These are phyloP conservation scores for Syngnathus rostellatus DNA, from an alignment of 2,797 vertebrate species.

Conservation along the genomic window DNA sequence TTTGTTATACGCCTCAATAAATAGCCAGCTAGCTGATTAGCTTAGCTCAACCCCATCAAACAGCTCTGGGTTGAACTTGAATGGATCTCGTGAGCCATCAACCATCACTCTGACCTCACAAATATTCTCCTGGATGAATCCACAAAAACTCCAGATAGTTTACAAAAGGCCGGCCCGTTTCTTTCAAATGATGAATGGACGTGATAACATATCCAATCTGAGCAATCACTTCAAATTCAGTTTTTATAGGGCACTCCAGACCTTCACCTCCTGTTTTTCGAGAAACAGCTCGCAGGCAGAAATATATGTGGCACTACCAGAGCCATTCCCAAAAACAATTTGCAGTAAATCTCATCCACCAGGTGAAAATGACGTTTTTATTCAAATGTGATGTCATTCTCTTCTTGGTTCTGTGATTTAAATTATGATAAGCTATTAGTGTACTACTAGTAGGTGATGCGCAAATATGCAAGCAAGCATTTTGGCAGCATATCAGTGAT, in stretches of 20 bases:
- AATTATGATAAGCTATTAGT: constrained; percentile 53
- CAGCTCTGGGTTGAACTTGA: no score
- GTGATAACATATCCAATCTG: neutral
- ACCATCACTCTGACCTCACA: neutral
- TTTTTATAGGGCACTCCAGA: neutral
- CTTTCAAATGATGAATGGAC: neutral
- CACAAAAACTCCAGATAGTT: neutral
- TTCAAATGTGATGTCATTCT: constrained; percentile 44
- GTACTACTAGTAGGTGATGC: constrained; percentile 37
- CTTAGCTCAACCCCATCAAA: neutral
- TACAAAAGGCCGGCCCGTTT: neutral
- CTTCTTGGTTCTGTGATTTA: constrained; percentile 39
- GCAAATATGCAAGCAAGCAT: constrained; percentile 11
- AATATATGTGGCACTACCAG: constrained; percentile 30
- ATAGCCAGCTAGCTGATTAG: neutral
- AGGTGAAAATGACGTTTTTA: constrained; percentile 52
- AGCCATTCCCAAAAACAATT: constrained; percentile 57
- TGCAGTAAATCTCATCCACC: constrained; percentile 49
- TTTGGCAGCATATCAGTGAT: constrained; percentile 3
- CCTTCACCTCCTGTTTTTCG: constrained; percentile 3
- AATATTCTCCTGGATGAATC: neutral
- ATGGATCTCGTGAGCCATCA: neutral
- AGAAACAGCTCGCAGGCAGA: constrained; percentile 39
- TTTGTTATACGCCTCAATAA: no score
- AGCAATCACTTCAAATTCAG: neutral